These are phyloP conservation scores for Caenorhabditis inopinata DNA, from an alignment of 1,140 invertebrate species.

Conservation along the genomic window DNA sequence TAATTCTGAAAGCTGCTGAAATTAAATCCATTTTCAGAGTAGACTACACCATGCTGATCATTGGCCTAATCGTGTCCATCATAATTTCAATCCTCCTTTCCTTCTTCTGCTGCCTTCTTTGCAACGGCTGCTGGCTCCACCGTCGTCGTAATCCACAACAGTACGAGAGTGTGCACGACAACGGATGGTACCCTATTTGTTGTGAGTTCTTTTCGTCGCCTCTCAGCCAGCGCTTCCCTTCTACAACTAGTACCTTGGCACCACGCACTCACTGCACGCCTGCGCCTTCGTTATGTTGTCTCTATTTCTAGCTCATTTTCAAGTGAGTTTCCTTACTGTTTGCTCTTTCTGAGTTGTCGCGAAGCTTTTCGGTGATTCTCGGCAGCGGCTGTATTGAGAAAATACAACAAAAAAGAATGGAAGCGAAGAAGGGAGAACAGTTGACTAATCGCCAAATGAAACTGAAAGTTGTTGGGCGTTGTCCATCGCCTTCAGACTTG, in stretches of 20 bases:
- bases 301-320: neutral
- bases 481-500: neutral
- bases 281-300: neutral
- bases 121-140: conserved; percentile 54
- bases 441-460: conserved; percentile 33
- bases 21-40: conserved; percentile 36
- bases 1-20: conserved; percentile 24
- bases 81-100: conserved; percentile 49
- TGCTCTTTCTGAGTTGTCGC: neutral
- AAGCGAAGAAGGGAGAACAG: neutral
- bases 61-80: conserved; percentile 48
- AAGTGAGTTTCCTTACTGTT: conserved; percentile 5
- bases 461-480: conserved; percentile 27
- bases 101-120: conserved; percentile 55
- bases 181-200: conserved; percentile 52
- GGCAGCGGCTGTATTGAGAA: neutral
- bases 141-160: conserved; percentile 48
- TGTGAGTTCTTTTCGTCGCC: conserved; percentile 38
- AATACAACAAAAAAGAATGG: neutral
- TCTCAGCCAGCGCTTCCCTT: neutral
- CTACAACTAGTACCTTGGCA: conserved; percentile 24
- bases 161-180: conserved; percentile 50
- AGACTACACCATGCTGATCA: conserved; percentile 48
- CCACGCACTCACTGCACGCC: neutral
- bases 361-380: neutral